These are phyloP conservation scores for Huso huso DNA, from an alignment of 2,797 vertebrate species.

Conservation along the genomic window DNA sequence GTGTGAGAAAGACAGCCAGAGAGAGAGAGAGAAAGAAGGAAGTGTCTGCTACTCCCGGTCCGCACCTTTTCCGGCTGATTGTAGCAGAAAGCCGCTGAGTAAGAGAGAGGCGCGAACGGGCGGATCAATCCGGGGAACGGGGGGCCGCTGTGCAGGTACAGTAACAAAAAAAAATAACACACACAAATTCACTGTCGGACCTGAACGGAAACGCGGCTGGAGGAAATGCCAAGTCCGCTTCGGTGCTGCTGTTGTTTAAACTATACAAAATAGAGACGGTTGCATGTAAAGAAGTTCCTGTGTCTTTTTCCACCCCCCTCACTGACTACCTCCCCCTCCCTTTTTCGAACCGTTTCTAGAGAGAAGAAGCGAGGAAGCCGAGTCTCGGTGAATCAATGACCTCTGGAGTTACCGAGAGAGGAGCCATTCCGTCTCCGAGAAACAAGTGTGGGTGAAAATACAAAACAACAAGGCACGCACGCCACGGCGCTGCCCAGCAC, in stretches of 20 bases:
- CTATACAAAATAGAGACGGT: conserved; percentile 8
- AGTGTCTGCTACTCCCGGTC: conserved; percentile 57
- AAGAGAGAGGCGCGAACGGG: conserved; percentile 40
- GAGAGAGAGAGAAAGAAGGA: conserved; percentile 43
- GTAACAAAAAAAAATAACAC: conserved; percentile 24
- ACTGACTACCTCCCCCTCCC: conserved; percentile 53
- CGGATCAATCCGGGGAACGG: conserved; percentile 40
- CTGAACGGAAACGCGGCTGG: background rate
- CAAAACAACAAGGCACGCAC: background rate
- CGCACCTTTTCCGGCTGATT: conserved; percentile 65
- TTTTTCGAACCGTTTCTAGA: conserved; percentile 59
- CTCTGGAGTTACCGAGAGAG: conserved; percentile 37
- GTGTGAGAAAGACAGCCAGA: background rate
- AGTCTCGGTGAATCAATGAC: conserved; percentile 45
- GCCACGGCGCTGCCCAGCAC: conserved; percentile 28
- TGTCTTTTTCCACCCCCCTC: background rate
- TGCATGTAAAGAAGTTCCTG: conserved; percentile 16
- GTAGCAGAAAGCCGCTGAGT: conserved; percentile 52
- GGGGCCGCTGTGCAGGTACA: conserved; percentile 36
- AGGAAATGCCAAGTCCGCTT: too few relatives aligned
- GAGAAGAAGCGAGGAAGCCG: conserved; percentile 42
- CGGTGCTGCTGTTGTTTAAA: background rate
- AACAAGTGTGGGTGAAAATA: conserved; percentile 21
- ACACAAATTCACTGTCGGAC: background rate
- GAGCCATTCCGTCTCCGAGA: conserved; percentile 22